Conservation (phyloP, 53 echinoderm and acorn worm species). For the Actinopyga echinites region DNA sequence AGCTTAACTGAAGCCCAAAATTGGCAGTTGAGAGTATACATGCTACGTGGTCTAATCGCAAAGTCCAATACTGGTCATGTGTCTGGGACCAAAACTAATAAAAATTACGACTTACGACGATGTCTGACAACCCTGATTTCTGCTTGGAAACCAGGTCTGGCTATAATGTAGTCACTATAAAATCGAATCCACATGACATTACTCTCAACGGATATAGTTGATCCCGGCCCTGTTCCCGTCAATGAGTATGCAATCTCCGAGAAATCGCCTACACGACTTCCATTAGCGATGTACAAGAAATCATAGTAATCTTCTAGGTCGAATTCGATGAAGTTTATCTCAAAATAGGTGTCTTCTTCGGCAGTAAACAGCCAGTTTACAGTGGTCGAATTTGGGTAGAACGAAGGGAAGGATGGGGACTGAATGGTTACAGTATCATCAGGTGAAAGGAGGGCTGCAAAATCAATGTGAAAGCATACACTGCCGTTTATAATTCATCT, state of each 20-base stretch:
- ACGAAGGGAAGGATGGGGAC: neutral
- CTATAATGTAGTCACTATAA: neutral
- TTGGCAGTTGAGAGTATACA: no score
- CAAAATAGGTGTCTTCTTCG: neutral
- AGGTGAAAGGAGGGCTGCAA: neutral
- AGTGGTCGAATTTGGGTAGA: neutral
- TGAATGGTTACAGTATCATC: neutral
- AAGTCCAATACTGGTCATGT: no score
- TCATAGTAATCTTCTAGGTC: neutral
- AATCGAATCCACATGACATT: conserved; percentile 15
- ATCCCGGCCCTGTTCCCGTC: neutral
- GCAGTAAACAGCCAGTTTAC: neutral
- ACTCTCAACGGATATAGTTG: neutral
- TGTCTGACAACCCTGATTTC: neutral
- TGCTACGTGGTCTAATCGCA: no score
- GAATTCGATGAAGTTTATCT: neutral
- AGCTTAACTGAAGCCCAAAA: no score
- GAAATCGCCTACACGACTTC: neutral
- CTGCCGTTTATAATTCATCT: no score
- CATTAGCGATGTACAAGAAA: neutral
- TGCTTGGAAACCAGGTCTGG: neutral
- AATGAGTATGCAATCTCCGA: neutral
- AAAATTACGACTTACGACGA: neutral
- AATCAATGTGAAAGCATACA: neutral
- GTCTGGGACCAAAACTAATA: no score